phyloP scores from a whole-genome alignment of 2,113 vertebrate genomes.

The Ahaetulla prasina region DNA sequence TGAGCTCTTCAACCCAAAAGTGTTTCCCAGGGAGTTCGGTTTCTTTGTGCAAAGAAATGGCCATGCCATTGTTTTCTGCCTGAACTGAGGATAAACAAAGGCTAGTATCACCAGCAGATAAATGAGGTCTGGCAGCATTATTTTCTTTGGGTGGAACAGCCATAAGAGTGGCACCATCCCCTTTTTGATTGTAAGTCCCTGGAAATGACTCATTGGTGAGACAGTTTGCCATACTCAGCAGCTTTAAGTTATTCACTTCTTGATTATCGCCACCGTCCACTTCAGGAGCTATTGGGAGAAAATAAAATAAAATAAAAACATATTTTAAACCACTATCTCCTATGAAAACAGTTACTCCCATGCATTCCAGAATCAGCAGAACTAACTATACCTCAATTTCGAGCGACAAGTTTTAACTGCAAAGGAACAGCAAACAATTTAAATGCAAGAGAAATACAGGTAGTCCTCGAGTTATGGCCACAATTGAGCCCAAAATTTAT shows the following conservation, averaged over 20 bases:
- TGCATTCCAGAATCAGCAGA: background rate
- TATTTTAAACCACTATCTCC: background rate
- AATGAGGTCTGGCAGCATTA: slow-evolving; percentile 57
- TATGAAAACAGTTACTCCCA: background rate
- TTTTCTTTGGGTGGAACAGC: slow-evolving; percentile 57
- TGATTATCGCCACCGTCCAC: slow-evolving; percentile 77
- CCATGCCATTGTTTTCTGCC: background rate
- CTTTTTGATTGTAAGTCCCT: slow-evolving; percentile 60
- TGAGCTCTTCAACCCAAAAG: accelerated
- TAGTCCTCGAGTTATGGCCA: no score
- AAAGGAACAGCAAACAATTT: background rate
- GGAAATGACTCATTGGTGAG: slow-evolving; percentile 71
- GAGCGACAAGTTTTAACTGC: background rate
- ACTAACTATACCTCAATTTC: background rate
- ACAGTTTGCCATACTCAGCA: slow-evolving; percentile 76
- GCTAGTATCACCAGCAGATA: slow-evolving; percentile 41
- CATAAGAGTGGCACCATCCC: slow-evolving; percentile 50
- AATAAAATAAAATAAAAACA: background rate
- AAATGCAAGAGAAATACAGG: background rate
- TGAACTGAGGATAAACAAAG: slow-evolving; percentile 18
- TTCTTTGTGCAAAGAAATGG: background rate
- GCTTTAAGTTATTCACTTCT: slow-evolving; percentile 67
- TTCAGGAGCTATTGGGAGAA: slow-evolving; percentile 33
- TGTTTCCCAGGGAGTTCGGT: background rate
- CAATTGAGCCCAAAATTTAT: no score